Base-by-base conservation (phyloP, 2,888 invertebrate genomes). In the Xylota segnis region DNA sequence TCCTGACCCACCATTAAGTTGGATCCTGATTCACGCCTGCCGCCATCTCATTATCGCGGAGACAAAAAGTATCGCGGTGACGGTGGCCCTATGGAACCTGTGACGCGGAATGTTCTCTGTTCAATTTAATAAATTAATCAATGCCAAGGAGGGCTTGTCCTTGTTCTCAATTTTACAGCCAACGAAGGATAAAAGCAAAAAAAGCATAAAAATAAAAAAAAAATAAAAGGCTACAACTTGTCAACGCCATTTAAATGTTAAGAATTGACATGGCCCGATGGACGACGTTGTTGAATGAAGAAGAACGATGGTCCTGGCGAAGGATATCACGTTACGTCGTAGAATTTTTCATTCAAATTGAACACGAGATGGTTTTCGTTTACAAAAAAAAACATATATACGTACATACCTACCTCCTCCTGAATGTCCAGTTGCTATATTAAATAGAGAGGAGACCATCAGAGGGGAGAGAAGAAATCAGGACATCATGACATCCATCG, bases 121-220 rank as follows among this genome's bases (percentile, higher is more conserved):
- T 71, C 70, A 63, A 71, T 78, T 71, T 71, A 56, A 71, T 78
- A 78, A 78, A 78, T 70, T 78, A 78, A 78, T 78, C 78, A 78
- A 78, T 78, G 70, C 45, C 78, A 78, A 59, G 18, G 23, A 32
- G 47, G n/a, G n/a, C 7, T 29, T 14, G 47, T 58, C 47, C 45
- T 32, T 56, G 70, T 45, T 14, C 37, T 37, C 16, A 14, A 40
- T 10, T 23, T 43, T 54, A 47, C 27, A 59, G 27, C 27, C 23
- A 40, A 12, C 32, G 32, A 37, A 37, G 12, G 37, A 37, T 1
- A 10, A 37, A 37, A 10, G 10, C 32, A 32, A 32, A 9, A 16
- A n/a, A n/a, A n/a, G n/a, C n/a, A n/a, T n/a, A n/a, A n/a, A n/a
- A n/a, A n/a, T n/a, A n/a, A 23, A 32, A 43, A 14, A 18, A 16